Base-by-base conservation (phyloP, 2,888 invertebrate species). In the Synergus japonicus region DNA sequence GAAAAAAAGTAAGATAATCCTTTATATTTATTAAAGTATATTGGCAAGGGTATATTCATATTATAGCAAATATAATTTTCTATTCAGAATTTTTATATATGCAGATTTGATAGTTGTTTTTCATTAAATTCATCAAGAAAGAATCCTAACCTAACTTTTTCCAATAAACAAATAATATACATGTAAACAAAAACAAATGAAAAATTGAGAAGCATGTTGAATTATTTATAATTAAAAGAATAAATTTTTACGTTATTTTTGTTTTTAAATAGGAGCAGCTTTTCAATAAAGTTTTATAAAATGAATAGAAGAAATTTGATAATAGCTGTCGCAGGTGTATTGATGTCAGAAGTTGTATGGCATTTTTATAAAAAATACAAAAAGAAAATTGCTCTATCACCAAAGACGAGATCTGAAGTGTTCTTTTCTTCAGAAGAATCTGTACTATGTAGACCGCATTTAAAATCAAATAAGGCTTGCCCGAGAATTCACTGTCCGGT, bases 341-440 rank as follows among this genome's bases (percentile, higher is more conserved):
- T 29, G 69, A 66, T 77, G 22, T 49, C 87, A 8, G 87, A 88
- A 67, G 4, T 85, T n/a, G 43, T 80, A 46, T 88, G 86, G 85
- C 69, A 83, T 18, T 58, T 83, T 5, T 87, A 84, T 69, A 85
- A 82, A 79, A 80, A 44, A 13, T 79, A 82, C 22, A 43, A 15
- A 18, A 54, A 13, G 13, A 37, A 13, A 22, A 54, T 18, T 10
- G 12, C 29, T 18, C n/a, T 29, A 37, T 5, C 29, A 15, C 8
- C 15, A 15, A 84, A 79, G 58, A 49, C 63, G 44, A 83, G 88
- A 13, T 77, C 76, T 8, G 88, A 90, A 77, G 90, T 90, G 0
- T 69, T 92, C 49, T 89, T 92, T 77, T 92, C 92, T 76, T 87
- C 91, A 0, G 89, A 89, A 46, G 82, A 87, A 3, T 84, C 86